Conservation (phyloP, 2,113 vertebrate genomes). For the Alaudala cheleensis region DNA sequence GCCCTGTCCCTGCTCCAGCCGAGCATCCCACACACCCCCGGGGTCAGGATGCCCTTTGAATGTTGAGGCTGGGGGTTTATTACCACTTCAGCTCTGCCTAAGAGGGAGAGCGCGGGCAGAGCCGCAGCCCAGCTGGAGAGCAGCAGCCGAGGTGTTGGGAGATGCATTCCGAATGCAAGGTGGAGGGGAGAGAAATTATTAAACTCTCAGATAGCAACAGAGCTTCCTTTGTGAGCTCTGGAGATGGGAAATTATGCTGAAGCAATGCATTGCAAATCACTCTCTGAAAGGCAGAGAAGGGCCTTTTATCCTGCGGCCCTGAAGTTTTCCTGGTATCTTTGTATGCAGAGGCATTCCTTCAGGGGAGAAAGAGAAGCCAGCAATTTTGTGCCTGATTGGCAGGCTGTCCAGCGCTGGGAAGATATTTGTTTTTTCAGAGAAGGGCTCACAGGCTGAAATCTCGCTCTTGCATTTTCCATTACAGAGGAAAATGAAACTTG, state of each 20-base stretch:
- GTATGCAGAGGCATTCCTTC: slow-evolving; percentile 73
- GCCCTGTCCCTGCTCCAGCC: neutral
- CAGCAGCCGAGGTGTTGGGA: neutral
- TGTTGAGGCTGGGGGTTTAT: neutral
- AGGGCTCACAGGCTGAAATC: slow-evolving; percentile 65
- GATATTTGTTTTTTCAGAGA: slow-evolving; percentile 73
- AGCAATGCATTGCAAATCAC: slow-evolving; percentile 78
- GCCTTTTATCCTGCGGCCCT: slow-evolving; percentile 66
- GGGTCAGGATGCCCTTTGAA: neutral
- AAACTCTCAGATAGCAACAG: slow-evolving; percentile 69
- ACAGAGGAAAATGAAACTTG: slow-evolving; percentile 54
- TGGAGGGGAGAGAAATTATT: slow-evolving; percentile 72
- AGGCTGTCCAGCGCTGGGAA: slow-evolving; percentile 75
- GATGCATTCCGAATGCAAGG: slow-evolving; percentile 62
- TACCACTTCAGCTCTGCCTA: neutral
- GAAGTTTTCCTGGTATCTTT: slow-evolving; percentile 69
- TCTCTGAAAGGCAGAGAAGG: slow-evolving; percentile 54
- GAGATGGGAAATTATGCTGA: slow-evolving; percentile 75
- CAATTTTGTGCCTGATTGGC: slow-evolving; percentile 77
- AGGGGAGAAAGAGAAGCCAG: slow-evolving; percentile 70
- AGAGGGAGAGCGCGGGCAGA: neutral
- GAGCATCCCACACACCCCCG: accelerated
- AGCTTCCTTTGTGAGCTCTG: slow-evolving; percentile 70
- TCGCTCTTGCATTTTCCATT: slow-evolving; percentile 53
- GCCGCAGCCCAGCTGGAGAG: slow-evolving; percentile 1